Base-by-base conservation (phyloP, 2,888 invertebrate genomes). In the Carterocephalus palaemon region DNA sequence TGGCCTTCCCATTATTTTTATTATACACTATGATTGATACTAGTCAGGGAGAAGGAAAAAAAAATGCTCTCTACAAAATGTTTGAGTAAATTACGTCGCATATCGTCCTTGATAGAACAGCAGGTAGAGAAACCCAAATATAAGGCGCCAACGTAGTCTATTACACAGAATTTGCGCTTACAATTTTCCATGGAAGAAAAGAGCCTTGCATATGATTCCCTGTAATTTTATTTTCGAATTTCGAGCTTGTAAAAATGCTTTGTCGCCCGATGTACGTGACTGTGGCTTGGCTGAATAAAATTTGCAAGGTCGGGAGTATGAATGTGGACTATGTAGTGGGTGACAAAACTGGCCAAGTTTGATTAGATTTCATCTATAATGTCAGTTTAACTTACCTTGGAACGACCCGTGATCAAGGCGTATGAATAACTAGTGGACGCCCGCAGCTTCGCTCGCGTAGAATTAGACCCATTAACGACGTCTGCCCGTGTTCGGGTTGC, bases 161-260 rank as follows among this genome's bases (percentile, higher is more conserved):
- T 53, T 53, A 37, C 51, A 52, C 41, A 46, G 49, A 48, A 54
- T 49, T 56, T 43, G 24, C 32, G 32, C 36, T 32, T 46, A 34
- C 46, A 48, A 53, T 46, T 51, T 52, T 36, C 29, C 41, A 32
- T 36, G 34, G 41, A 32, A 23, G 37, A 47, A 54, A 56, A 54
- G 51, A 51, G 52, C 46, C 46, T 22, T 37, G 32, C 49, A 57
- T 54, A 41, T 37, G 46, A 46, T 34, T 38, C 32, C 46, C 17
- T 22, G 52, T 59, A 55, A 58, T 58, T 59, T 60, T 57, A 58
- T 59, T 56, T 52, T 46, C 45, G 37, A 50, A 49, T 57, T 57
- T 67, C 64, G 60, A 62, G 58, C 60, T 42, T 34, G 66, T 67
- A 65, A 68, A 69, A 70, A 64, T 62, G 64, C 64, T 66, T 60